Evolutionary conservation across 1,140 invertebrate genomes (phyloP).

Genomic region (Formica selysi): DNA sequence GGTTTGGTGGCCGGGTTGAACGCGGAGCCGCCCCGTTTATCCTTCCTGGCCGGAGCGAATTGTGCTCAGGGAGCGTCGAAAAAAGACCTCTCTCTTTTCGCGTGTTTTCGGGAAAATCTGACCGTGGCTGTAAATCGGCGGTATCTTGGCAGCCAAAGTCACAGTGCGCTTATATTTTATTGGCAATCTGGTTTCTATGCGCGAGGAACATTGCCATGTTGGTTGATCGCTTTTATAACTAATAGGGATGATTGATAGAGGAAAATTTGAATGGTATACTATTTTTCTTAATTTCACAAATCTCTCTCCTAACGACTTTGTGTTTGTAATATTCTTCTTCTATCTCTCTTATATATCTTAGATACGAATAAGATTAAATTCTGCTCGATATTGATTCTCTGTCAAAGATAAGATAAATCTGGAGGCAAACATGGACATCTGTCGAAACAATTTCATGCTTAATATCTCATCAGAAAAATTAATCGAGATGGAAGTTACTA

Average conservation of each 20-base stretch:
- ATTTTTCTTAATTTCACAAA: not conserved
- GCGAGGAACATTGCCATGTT: not conserved
- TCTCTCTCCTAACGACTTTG: not conserved
- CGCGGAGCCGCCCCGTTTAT: slow-evolving; percentile 32
- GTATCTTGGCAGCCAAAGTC: slow-evolving; percentile 14
- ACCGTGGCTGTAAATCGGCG: slow-evolving; percentile 17
- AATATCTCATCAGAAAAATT: slow-evolving; percentile 43
- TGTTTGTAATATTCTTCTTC: not conserved
- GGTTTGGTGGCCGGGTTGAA: slow-evolving; percentile 29
- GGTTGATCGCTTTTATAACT: not conserved
- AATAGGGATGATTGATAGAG: not conserved
- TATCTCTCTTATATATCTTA: not conserved
- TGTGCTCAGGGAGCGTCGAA: slow-evolving; percentile 17
- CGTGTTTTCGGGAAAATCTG: slow-evolving; percentile 9
- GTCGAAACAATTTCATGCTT: slow-evolving; percentile 57
- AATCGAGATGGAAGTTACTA: slow-evolving; percentile 36
- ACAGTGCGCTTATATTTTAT: slow-evolving; percentile 5
- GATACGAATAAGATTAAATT: not conserved
- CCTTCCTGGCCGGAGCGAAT: not conserved
- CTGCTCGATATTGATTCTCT: slow-evolving; percentile 34
- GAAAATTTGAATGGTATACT: not conserved
- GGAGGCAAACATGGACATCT: slow-evolving; percentile 19
- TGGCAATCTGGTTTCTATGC: slow-evolving; percentile 12
- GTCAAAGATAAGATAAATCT: slow-evolving; percentile 61
- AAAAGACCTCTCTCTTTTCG: not conserved